Base-by-base conservation (phyloP, 1,140 invertebrate genomes). In the Psilanteris sp. region DNA sequence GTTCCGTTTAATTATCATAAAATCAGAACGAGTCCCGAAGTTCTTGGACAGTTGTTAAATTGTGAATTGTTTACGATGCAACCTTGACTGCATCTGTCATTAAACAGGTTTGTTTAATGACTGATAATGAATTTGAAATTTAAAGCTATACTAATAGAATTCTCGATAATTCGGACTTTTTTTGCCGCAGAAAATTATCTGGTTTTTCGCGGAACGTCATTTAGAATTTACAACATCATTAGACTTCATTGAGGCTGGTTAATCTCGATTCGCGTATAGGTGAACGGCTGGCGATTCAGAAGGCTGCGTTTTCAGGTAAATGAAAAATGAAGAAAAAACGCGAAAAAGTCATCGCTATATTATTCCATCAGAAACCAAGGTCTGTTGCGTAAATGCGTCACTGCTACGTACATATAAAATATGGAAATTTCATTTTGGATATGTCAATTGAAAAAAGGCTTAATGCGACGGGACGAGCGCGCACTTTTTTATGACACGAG, bases 391-490 rank as follows among this genome's bases (percentile, higher is more conserved):
- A 62, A 62, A 62, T 27, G 10, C 24, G 5, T 9, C 15, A 20
- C n/a, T 13, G 15, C 16, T 10, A 13, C 24, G 39, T 24, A 27
- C 32, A 24, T 62, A 62, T 62, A 62, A 39, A 39, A 39, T 62
- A 48, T 62, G 44, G 22, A 62, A 62, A 48, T 48, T 39, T 31
- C 9, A 26, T 44, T 61, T 61, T 22, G 54, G 13, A 62, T 39
- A 7, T 32, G 57, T 41, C 44, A 62, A 37, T 43, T 41, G 24
- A 18, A 7, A 20, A 8, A 18, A 57, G 24, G n/a, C 34, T 48
- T 48, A 41, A 32, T 1, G 8, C 11, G n/a, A 24, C 18, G 24
- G 1, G 14, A 24, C 2, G 10, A 36, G 13, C 3, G 16, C 31
- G 7, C 13, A 26, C 3, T 5, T 44, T 29, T 44, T 44, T 9